Base-by-base conservation (phyloP, 2,797 vertebrate species). In the Austrolebias charrua region DNA sequence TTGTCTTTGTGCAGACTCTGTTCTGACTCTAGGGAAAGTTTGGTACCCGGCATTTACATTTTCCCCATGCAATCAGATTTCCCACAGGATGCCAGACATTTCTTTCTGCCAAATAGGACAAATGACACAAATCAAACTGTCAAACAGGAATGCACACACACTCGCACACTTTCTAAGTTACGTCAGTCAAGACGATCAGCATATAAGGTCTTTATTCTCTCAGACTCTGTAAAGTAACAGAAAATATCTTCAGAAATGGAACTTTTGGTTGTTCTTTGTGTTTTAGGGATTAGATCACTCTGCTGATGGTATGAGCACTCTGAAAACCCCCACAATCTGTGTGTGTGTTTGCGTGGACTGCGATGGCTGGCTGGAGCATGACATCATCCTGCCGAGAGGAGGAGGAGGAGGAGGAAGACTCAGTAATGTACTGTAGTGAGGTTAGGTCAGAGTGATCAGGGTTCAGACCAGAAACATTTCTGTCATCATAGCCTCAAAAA, bases 361-460 rank as follows among this genome's bases (percentile, higher is more conserved):
- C 44, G 48, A 52, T 55, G 52, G 73, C 53, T 83, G 75, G 51
- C 63, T 55, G 55, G 54, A 56, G 69, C 71, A 63, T 81, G 76
- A 81, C 74, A 74, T 81, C 63, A 79, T 75, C 43, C 50, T 58
- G 54, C 58, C 35, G 51, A 48, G 71, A 61, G 69, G 60, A 63
- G 65, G 66, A 5, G 38, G 11, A 18, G 65, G 19, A 40, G 48
- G 58, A 40, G 42, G 68, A 53, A 50, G 55, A 56, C 38, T 65
- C 38, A 28, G 49, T 65, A 70, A 48, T 55, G 49, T 44, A 15
- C n/a, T n/a, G n/a, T 24, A 24, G 45, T 58, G 48, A 31, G 16
- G 31, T 60, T 38, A 15, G 31, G 50, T 71, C 38, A 48, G 18
- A 40, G 4, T 19, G n/a, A 45, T 53, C 64, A 29, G 35, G 49